A percentile compares a stretch with the other conserved stretches of the same genome.
Conservation (phyloP, 2,888 invertebrate species). For the Strigamia crassipes region DNA sequence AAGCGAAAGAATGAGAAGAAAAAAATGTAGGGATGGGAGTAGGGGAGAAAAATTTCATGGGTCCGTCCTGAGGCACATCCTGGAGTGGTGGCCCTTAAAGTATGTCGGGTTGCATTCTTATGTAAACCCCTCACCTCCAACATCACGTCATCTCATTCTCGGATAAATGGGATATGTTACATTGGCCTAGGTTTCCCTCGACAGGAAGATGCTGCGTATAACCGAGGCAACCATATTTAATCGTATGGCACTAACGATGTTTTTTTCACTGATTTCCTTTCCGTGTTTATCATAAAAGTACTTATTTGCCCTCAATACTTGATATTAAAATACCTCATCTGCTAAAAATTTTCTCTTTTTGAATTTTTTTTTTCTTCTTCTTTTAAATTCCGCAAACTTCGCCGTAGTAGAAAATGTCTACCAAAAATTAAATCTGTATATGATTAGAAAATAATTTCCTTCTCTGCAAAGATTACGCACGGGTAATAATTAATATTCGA, state of each 20-base stretch:
- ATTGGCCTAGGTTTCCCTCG: background rate
- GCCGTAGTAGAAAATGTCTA: too few relatives aligned
- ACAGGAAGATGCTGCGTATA: background rate
- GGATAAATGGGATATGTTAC: background rate
- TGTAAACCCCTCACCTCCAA: background rate
- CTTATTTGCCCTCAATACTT: too few relatives aligned
- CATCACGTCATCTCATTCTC: background rate
- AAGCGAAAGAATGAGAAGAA: background rate
- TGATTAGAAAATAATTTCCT: too few relatives aligned
- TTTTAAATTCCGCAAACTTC: too few relatives aligned
- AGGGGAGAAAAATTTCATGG: conserved; percentile 10
- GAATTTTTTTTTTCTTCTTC: too few relatives aligned
- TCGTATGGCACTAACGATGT: background rate
- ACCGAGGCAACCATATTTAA: background rate
- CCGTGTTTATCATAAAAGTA: too few relatives aligned
- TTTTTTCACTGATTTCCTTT: background rate
- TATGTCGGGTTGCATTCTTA: background rate
- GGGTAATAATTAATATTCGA: background rate
- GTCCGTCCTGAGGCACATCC: conserved; percentile 10
- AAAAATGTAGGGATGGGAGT: too few relatives aligned
- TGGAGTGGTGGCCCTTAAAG: conserved; percentile 3
- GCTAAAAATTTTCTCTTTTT: too few relatives aligned
- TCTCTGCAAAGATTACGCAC: too few relatives aligned
- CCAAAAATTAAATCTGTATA: too few relatives aligned
- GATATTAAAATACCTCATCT: too few relatives aligned